Evolutionary conservation across 2,797 vertebrate species (phyloP), one percentile per base, ranked within the genome.

Genomic region (Phyllotis vaccarum): DNA sequence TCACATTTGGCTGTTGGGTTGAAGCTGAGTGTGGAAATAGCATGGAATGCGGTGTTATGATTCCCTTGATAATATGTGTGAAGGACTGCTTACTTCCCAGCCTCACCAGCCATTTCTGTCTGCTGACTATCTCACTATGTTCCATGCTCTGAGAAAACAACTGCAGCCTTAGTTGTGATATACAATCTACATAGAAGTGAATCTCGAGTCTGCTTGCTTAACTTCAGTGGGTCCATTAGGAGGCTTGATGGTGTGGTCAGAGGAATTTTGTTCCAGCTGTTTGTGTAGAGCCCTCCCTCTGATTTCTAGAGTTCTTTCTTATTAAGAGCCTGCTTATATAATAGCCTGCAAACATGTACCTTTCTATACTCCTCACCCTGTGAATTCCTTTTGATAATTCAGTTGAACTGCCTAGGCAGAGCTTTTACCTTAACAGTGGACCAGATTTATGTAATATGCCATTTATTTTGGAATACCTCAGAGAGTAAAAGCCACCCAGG

Each of bases 141-240:
- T 75, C 14, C 31, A 34, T 76, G 11, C 52, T 83, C 24, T 66
- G 85, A 12, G 93, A 40, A 82, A 31, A 49, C 76, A 91, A 21
- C 97, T 95, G 95, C 94, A 94, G 49, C 94, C 96, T 97, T 98
- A 90, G 31, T 96, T 0, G 86, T 98, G 96, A 98, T 97, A 97
- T 97, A 97, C 98, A 98, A 96, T 98, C 94, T 98, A 96, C 97
- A 97, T 97, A 97, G 75, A 98, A 96, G 97, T 86, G 74, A 94
- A 94, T 95, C 91, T 94, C 96, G 93, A 91, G 89, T 97, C 91
- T 93, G 95, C 97, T 97, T 90, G 94, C 95, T 97, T 66, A 96
- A 58, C 95, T 98, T 98, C 97, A 96, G 97, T 97, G 97, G 97
- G 95, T 96, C 97, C 97, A 94, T 95, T 92, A 96, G 97, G 97